A percentile compares a stretch with the other conserved stretches of the same genome.
These are phyloP conservation scores for Apomyelois bistriatella DNA, from an alignment of 2,888 invertebrate species.

Conservation along the genomic window DNA sequence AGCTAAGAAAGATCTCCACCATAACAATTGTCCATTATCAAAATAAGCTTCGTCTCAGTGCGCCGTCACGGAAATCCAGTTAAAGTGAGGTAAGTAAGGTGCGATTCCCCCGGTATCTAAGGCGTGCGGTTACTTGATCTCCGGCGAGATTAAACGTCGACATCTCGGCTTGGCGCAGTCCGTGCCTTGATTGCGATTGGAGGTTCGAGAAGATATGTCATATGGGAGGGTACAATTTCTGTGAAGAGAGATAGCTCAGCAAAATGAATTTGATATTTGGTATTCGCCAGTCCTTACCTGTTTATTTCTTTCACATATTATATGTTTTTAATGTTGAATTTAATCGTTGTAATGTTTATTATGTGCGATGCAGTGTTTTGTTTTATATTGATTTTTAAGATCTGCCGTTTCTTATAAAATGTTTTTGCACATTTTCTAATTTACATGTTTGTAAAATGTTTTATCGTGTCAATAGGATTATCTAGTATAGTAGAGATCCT, in stretches of 20 bases:
- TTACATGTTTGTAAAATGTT: too few species aligned
- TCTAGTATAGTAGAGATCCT: too few species aligned
- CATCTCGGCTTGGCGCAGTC: not conserved
- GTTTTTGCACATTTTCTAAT: too few species aligned
- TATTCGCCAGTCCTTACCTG: too few species aligned
- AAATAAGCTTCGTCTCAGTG: not conserved
- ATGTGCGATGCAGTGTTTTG: too few species aligned
- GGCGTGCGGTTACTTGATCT: not conserved
- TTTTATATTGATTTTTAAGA: too few species aligned
- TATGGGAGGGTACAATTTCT: not conserved
- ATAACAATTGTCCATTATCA: constrained; percentile 1
- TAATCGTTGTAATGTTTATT: too few species aligned
- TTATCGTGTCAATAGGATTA: too few species aligned
- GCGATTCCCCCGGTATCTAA: not conserved
- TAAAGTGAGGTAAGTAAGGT: not conserved
- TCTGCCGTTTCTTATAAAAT: too few species aligned
- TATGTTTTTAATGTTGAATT: too few species aligned
- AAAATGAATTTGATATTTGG: not conserved
- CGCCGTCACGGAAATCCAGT: not conserved
- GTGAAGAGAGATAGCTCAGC: not conserved
- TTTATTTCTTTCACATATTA: too few species aligned
- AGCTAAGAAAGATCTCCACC: not conserved
- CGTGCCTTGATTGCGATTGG: not conserved
- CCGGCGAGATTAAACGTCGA: constrained; percentile 1
- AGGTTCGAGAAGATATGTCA: not conserved